Evolutionary conservation across 2,888 invertebrate genomes (phyloP).

Genomic region (Venusia cambrica): DNA sequence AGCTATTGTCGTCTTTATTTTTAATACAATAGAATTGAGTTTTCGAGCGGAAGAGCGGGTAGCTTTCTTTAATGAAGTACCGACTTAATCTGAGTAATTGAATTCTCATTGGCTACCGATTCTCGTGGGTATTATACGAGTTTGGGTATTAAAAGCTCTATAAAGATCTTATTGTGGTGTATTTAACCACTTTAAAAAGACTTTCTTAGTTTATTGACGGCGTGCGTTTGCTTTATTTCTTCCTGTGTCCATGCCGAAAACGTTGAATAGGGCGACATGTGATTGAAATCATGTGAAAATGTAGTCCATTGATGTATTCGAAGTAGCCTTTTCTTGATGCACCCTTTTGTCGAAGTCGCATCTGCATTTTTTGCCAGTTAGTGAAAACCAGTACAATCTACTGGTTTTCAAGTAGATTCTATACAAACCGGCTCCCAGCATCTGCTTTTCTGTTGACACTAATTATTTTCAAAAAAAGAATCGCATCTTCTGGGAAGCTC

Average conservation of each 20-base stretch:
- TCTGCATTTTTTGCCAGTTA: too few species aligned
- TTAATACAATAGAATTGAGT: constrained; percentile 17
- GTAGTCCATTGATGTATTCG: too few species aligned
- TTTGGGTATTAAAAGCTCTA: constrained; percentile 24
- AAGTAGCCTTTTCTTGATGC: too few species aligned
- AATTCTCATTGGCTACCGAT: constrained; percentile 19
- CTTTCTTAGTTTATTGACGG: constrained; percentile 10
- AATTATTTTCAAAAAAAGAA: too few species aligned
- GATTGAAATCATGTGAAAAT: constrained; percentile 9
- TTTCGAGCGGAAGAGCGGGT: constrained; percentile 38
- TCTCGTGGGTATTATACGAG: too few species aligned
- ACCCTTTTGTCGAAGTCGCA: too few species aligned
- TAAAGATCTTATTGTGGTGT: constrained; percentile 10
- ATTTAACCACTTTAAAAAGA: constrained; percentile 12
- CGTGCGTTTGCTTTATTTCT: constrained; percentile 19
- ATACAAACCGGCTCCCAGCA: too few species aligned
- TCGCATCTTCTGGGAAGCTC: too few species aligned
- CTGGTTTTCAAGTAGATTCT: too few species aligned
- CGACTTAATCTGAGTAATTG: constrained; percentile 24
- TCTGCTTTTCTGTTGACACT: too few species aligned
- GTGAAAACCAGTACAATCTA: too few species aligned
- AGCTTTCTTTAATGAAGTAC: constrained; percentile 31
- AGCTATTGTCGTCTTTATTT: constrained; percentile 30
- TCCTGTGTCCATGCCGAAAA: constrained; percentile 6
- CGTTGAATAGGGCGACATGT: background rate